Base-by-base conservation (phyloP, 2,888 invertebrate genomes). In the Coenonympha arcania region DNA sequence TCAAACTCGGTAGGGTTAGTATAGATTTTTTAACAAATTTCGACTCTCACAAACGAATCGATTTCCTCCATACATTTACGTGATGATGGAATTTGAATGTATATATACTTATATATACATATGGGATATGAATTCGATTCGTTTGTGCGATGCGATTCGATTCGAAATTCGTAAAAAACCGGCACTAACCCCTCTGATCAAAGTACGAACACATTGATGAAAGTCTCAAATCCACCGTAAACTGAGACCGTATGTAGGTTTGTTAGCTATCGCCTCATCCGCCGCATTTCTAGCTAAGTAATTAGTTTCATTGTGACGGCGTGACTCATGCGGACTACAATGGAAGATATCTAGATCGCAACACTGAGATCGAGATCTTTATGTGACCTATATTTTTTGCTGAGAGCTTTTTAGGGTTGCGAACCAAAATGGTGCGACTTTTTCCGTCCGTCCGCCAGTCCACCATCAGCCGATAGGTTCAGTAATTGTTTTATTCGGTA, bases 271-370 rank as follows among this genome's bases (percentile, higher is more conserved):
- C n/a, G 20, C 19, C 33, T 31, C 16, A 20, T 13, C 31, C 31
- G 1, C 11, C 4, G 19, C 30, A 30, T 20, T 33, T 31, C 31
- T 43, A 22, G 43, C 31, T 43, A 33, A 43, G 43, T 43, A 33
- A 43, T 43, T 31, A 43, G 43, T 31, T 42, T 33, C 31, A 43
- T 43, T 43, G 43, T 43, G 43, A 43, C 9, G 43, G 31, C n/a
- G 31, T 33, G 43, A 43, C 33, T 20, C 15, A 22, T 31, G 22
- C 43, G 30, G 20, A 19, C 18, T 33, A 42, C 31, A 42, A 42
- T 42, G 31, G 31, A 11, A 43, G 15, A 13, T 43, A 43, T 33
- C 31, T 43, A 43, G 43, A 43, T 31, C 42, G 42, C 28, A 28
- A 28, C 11, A 30, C 39, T 24, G 4, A 6, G 8, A 8, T 15